These are phyloP conservation scores for Pheosia gnoma DNA, from an alignment of 2,888 invertebrate genomes.

Conservation along the genomic window DNA sequence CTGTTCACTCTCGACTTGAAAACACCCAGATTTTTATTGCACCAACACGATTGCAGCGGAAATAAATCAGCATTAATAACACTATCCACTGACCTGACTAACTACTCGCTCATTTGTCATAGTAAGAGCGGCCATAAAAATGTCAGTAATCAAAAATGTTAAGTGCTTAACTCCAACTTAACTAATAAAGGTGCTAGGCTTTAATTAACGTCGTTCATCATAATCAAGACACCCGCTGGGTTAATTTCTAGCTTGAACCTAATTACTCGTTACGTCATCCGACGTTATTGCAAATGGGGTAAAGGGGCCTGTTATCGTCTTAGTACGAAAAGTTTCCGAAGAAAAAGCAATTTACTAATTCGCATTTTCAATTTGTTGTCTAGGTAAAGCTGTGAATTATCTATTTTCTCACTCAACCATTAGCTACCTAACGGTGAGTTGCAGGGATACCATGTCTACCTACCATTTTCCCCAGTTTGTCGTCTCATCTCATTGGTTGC, in stretches of 20 bases:
- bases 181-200: slow-evolving; percentile 17
- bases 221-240: slow-evolving; percentile 33
- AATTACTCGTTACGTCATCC: slow-evolving; percentile 24
- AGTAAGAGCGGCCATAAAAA: slow-evolving; percentile 7
- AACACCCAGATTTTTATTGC: too few relatives aligned
- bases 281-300: slow-evolving; percentile 13
- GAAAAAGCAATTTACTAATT: too few relatives aligned
- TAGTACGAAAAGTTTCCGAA: too few relatives aligned
- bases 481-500: too few relatives aligned
- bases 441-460: too few relatives aligned
- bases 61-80: neutral
- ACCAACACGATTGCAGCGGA: too few relatives aligned
- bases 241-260: slow-evolving; percentile 32
- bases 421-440: too few relatives aligned
- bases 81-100: neutral
- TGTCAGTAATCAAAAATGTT: slow-evolving; percentile 18
- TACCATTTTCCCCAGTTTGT: too few relatives aligned
- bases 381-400: too few relatives aligned
- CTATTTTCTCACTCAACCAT: too few relatives aligned
- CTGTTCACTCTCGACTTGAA: too few relatives aligned
- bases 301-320: slow-evolving; percentile 10
- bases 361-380: too few relatives aligned
- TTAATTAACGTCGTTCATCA: slow-evolving; percentile 39
- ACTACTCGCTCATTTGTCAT: slow-evolving; percentile 4
- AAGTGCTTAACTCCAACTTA: slow-evolving; percentile 14